These are phyloP conservation scores for Lasioglossum oenotherae DNA, from an alignment of 2,888 invertebrate genomes.

Conservation along the genomic window DNA sequence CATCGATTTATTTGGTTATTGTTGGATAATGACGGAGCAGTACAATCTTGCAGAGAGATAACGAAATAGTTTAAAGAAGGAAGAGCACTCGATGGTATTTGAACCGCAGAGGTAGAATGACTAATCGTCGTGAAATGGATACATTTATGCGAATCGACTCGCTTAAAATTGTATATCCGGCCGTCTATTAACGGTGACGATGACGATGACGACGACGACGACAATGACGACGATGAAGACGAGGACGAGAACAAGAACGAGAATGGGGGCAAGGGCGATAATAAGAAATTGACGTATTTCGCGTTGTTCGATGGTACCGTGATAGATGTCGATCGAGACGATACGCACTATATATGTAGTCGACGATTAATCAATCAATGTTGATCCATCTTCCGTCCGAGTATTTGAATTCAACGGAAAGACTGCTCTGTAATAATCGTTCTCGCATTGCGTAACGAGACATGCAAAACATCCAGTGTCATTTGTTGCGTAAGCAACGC, in stretches of 20 bases:
- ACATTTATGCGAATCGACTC: not conserved
- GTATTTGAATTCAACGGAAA: constrained; percentile 57
- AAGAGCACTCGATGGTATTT: not conserved
- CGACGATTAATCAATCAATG: constrained; percentile 42
- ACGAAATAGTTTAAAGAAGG: not conserved
- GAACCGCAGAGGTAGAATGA: not conserved
- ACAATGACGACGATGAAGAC: not conserved
- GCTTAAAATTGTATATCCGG: not conserved
- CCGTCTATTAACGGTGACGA: not conserved
- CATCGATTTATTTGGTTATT: constrained; percentile 6
- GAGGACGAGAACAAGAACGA: not conserved
- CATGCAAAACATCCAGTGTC: constrained; percentile 78
- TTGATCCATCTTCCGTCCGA: constrained; percentile 31
- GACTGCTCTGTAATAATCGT: constrained; percentile 73
- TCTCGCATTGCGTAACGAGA: constrained; percentile 77
- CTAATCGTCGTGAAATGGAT: not conserved
- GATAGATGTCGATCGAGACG: not conserved
- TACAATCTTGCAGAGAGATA: not conserved
- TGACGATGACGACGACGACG: not conserved
- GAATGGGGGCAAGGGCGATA: not conserved
- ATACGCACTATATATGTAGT: not conserved
- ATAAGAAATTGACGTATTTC: not conserved
- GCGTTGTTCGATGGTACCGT: not conserved
- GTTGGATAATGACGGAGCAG: not conserved
- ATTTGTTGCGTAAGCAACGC: constrained; percentile 78